These are phyloP conservation scores for Melieria picta DNA, from an alignment of 2,888 invertebrate genomes.

Conservation along the genomic window DNA sequence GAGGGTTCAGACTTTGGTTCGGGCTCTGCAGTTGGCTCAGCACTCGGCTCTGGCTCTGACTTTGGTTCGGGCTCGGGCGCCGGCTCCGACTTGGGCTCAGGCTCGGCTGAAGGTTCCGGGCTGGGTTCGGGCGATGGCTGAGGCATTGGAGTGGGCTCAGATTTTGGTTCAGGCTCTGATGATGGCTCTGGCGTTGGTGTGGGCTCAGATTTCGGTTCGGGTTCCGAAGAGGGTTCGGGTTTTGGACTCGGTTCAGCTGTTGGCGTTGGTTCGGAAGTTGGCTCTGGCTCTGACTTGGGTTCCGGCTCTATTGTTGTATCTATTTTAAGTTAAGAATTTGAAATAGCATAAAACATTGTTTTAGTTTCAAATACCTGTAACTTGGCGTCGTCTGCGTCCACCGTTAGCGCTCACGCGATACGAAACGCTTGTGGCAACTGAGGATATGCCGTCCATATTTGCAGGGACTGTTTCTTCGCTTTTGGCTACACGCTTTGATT, in stretches of 20 bases:
- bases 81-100: slow-evolving; percentile 55
- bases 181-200: slow-evolving; percentile 57
- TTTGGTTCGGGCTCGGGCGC: slow-evolving; percentile 61
- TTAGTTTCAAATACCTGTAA: slow-evolving; percentile 48
- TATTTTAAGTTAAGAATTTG: slow-evolving; percentile 11
- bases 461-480: slow-evolving; percentile 67
- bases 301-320: slow-evolving; percentile 61
- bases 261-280: slow-evolving; percentile 66
- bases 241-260: slow-evolving; percentile 65
- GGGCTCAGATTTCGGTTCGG: slow-evolving; percentile 64
- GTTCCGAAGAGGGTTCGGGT: slow-evolving; percentile 64
- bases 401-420: slow-evolving; percentile 76
- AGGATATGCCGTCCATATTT: slow-evolving; percentile 71
- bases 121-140: slow-evolving; percentile 49
- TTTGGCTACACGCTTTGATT: slow-evolving; percentile 70
- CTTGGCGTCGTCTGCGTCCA: slow-evolving; percentile 59
- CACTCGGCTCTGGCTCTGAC: slow-evolving; percentile 64
- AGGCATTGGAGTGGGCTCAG: slow-evolving; percentile 56
- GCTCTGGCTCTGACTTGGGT: slow-evolving; percentile 67
- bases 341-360: neutral
- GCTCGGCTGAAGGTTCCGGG: slow-evolving; percentile 45
- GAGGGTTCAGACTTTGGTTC: slow-evolving; percentile 64
- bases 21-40: slow-evolving; percentile 63
- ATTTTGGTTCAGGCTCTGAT: slow-evolving; percentile 57
- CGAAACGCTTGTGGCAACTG: slow-evolving; percentile 81